Conservation (phyloP, 2,888 invertebrate genomes). For the Laothoe populi region DNA sequence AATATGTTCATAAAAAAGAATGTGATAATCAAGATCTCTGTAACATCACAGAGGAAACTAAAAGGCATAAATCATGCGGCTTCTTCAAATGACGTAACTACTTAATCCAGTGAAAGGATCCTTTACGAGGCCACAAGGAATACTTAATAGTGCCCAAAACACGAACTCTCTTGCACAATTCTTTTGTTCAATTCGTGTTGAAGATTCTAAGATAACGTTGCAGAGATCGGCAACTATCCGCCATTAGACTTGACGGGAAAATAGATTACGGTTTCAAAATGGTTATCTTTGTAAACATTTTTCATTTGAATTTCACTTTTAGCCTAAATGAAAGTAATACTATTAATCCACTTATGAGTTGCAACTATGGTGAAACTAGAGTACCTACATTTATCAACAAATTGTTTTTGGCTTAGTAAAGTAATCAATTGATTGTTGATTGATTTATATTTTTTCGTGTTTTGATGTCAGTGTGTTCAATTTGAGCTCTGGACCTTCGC, state of each 20-base stretch:
- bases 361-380: conserved; percentile 18
- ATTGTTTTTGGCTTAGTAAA: conserved; percentile 9
- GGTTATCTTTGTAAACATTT: conserved; percentile 22
- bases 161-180: conserved; percentile 50
- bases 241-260: conserved; percentile 41
- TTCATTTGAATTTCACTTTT: conserved; percentile 23
- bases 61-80: conserved; percentile 37
- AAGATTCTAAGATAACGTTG: conserved; percentile 44
- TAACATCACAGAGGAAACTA: conserved; percentile 24
- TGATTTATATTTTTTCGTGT: background rate
- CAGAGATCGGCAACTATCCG: conserved; percentile 31
- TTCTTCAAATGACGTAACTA: conserved; percentile 42
- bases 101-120: conserved; percentile 55
- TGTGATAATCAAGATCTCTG: background rate
- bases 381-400: background rate
- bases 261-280: conserved; percentile 42
- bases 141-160: conserved; percentile 53
- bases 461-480: background rate
- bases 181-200: conserved; percentile 39
- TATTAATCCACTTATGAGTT: conserved; percentile 6
- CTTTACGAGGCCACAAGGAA: conserved; percentile 46
- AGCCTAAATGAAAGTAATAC: conserved; percentile 20
- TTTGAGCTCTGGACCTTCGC: no score
- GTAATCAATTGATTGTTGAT: background rate
- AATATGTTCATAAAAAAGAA: background rate